Base-by-base conservation (phyloP, 2,113 vertebrate species). In the Tautogolabrus adspersus region DNA sequence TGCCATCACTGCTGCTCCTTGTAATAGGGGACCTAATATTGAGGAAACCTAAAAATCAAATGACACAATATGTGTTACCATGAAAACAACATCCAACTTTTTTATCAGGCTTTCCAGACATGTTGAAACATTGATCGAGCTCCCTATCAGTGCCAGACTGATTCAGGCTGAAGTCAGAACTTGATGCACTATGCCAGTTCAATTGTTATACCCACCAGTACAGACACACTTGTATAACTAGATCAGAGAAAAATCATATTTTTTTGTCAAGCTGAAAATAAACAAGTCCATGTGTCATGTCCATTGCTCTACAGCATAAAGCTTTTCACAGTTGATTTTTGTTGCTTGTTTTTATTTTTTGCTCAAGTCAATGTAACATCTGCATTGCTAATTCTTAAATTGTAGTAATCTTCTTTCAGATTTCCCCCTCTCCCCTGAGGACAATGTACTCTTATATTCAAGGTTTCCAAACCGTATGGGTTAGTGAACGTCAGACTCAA, bases 391-490 rank as follows among this genome's bases (percentile, higher is more conserved):
- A 46, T 64, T 40, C 34, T 51, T 21, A 11, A 30, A 10, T 60
- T 51, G 51, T 18, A 34, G 12, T 37, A 72, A 78, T 58, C 60
- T 66, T 61, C 65, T 66, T 19, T 38, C 5, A 2, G 42, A 59
- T 59, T 55, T 10, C 30, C 11, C 8, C 37, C 30, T 26, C 16
- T n/a, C 37, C 49, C 8, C 52, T 1, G 12, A 59, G 21, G 15
- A 72, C 44, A 58, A 66, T 56, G n/a, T 3, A 30, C 13, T 26
- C 52, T 72, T 12, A 46, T 2, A 19, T 54, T n/a, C 22, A 22
- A 12, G 61, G 54, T 72, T 73, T 22, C 42, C 42, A 58, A 54
- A 69, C 69, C 1, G 13, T 66, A 60, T 64, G 59, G 26, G 22
- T 47, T 44, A 34, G 30, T 42, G 38, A 55, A 73, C 72, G 52